Base-by-base conservation (phyloP, 2,797 vertebrate genomes). In the Enteromius mattozi region DNA sequence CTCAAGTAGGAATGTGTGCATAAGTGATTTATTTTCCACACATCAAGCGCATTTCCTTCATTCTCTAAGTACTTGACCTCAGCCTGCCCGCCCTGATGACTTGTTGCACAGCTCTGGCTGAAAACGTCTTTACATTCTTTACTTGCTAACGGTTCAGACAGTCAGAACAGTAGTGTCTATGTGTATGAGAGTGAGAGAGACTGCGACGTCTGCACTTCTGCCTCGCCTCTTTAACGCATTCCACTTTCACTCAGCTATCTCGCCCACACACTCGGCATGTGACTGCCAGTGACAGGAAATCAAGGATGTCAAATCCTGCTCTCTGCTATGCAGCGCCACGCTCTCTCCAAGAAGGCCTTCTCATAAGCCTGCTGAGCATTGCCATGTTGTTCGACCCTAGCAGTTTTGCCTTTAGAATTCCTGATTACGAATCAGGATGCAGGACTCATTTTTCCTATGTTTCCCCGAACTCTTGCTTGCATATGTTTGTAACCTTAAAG, bases 221-320 rank as follows among this genome's bases (percentile, higher is more conserved):
- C 92, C 93, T 93, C 90, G 89, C 92, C 92, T 92, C 92, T 93
- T 92, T 91, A 93, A 93, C 90, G 90, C 93, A 93, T 94, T 94
- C 92, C 92, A 91, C 91, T 94, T 93, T 94, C 92, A 93, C 76
- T 89, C 84, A 83, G 86, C 87, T 87, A 89, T 89, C 88, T 89
- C 92, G 81, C 94, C 93, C 91, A 93, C 94, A 91, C 93, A 93
- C 87, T 92, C 81, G 42, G 80, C 93, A 92, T 94, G 92, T 94
- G 92, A 94, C 94, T 92, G 89, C 91, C 91, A 93, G 91, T 91
- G 93, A 94, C 93, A 94, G 93, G 92, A 94, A 94, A 90, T 91
- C 90, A 91, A 90, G 86, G 66, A 93, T 92, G 92, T 94, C 90
- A 92, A 92, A 94, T 94, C 92, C 92, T 45, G 72, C 72, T 2